These are phyloP conservation scores for Holotrichia oblita DNA, from an alignment of 1,140 invertebrate species.

Conservation along the genomic window DNA sequence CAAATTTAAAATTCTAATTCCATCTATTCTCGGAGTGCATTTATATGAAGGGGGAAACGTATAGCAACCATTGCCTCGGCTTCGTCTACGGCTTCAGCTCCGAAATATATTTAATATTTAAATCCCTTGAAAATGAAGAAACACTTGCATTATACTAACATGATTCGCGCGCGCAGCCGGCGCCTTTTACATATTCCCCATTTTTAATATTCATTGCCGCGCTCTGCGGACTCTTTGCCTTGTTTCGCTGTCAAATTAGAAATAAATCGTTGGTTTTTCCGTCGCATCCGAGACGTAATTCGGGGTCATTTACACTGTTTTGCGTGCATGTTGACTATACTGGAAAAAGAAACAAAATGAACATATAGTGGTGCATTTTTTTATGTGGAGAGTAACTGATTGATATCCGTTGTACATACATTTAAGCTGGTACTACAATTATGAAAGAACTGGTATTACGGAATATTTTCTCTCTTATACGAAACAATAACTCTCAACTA, in stretches of 20 bases:
- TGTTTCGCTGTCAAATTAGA: neutral
- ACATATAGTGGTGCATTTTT: too few relatives aligned
- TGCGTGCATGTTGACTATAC: neutral
- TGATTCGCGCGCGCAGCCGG: neutral
- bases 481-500: too few relatives aligned
- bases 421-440: too few relatives aligned
- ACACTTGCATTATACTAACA: slow-evolving; percentile 21
- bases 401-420: too few relatives aligned
- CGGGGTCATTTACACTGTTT: neutral
- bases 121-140: slow-evolving; percentile 29
- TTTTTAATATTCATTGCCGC: slow-evolving; percentile 33
- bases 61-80: neutral
- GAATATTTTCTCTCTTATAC: too few relatives aligned
- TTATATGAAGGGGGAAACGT: slow-evolving; percentile 4
- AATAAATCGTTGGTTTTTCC: slow-evolving; percentile 9
- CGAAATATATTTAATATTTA: slow-evolving; percentile 17
- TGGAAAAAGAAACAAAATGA: too few relatives aligned
- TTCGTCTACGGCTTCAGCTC: neutral
- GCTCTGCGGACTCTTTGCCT: neutral
- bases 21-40: slow-evolving; percentile 12
- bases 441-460: too few relatives aligned
- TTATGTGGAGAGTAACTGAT: too few relatives aligned
- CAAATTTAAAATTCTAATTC: slow-evolving; percentile 35
- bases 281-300: neutral
- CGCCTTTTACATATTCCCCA: neutral